Base-by-base conservation (phyloP, 2,113 vertebrate species). In the Tretioscincus oriximinensis region DNA sequence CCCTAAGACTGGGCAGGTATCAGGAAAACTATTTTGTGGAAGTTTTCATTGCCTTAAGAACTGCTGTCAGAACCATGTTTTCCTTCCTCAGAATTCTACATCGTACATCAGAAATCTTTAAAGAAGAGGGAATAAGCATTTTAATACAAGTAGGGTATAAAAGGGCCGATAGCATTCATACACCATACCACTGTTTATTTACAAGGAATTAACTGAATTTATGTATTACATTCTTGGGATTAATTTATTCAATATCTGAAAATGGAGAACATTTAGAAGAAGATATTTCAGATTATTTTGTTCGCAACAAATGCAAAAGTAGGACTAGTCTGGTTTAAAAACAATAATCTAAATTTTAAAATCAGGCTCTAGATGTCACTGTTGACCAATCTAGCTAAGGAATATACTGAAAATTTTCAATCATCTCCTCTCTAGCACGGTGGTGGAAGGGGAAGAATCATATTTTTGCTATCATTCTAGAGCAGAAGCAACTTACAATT, bases 361-460 rank as follows among this genome's bases (percentile, higher is more conserved):
- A 84, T 90, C 81, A 73, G 76, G 87, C 92, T 92, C 92, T 88
- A 86, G 66, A 92, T 83, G 93, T 92, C 93, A 86, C 93, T 94
- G 90, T 93, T 93, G 69, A 93, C 92, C 88, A 88, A 83, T 78
- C 31, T 87, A 87, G 79, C 78, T 73, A 69, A 64, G 22, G 83
- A 85, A 79, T 22, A 65, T 26, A n/a, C 63, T 65, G 14, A n/a
- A 41, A 72, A 73, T 47, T 65, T 47, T 35, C 31, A 49, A 14
- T 58, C 64, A 67, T 3, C 22, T 47, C 14, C 65, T 7, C 41
- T 86, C 70, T 84, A 29, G 28, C 41, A 24, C n/a, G n/a, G n/a
- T n/a, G n/a, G n/a, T n/a, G n/a, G n/a, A n/a, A 12, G 58, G n/a
- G 49, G 12, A 11, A 5, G 7, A 1, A 60, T 63, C 64, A 66